Base-by-base conservation (phyloP, 2,113 vertebrate species). In the Melanocharis versteri region DNA sequence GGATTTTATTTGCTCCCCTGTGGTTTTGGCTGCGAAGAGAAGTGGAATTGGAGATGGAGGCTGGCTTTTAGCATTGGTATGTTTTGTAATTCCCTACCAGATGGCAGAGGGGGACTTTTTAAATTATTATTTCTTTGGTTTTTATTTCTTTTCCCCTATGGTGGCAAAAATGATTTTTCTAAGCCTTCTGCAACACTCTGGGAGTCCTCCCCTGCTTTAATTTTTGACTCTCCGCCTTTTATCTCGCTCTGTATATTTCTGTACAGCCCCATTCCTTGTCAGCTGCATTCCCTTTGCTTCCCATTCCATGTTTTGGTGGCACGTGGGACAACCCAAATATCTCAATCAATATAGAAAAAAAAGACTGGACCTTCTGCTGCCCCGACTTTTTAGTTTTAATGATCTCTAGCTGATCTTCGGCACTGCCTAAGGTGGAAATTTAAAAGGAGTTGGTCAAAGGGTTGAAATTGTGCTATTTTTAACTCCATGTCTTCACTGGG, bases 21-120 rank as follows among this genome's bases (percentile, higher is more conserved):
- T 87, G 95, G 91, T 94, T 95, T 96, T 85, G 94, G 82, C 89
- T 90, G 87, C 0, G 0, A 76, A 73, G 45, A 2, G 3, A 78
- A 66, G 30, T 48, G 35, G 62, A 93, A 69, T 15, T 66, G 47
- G 73, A 84, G 66, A 44, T 86, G 68, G 51, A 86, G 83, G 61
- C 3, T 92, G 87, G 61, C 69, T 91, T 88, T 79, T 37, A 68
- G 44, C 30, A 6, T 16, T 16, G 47, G 33, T 71, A 16, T 58
- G n/a, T 76, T 94, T 79, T 88, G 83, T 65, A 95, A 95, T 93
- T 95, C 23, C 2, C 42, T 91, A 87, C 84, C 72, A 70, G 76
- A 79, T 79, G 92, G 65, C 50, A 76, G 35, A 76, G 27, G 4
- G 23, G 35, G 9, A 31, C 9, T 44, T 61, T 20, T 37, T 26